Percentiles rank a stretch among this genome's conserved stretches.
These are phyloP conservation scores for Phthorimaea operculella DNA, from an alignment of 1,140 invertebrate genomes.

Conservation along the genomic window DNA sequence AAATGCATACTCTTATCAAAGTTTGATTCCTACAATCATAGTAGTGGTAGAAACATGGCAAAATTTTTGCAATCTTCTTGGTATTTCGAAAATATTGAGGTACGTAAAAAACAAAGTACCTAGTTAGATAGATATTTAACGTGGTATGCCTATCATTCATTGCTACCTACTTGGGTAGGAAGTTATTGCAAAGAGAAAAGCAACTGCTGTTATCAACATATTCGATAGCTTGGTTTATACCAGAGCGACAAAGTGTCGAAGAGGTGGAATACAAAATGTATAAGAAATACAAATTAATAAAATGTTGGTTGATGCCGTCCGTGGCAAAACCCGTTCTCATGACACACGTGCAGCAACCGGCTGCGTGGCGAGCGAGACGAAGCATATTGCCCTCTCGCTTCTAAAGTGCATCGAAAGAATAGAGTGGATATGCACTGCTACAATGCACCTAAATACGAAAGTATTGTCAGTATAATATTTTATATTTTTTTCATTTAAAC, in stretches of 20 bases:
- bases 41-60: no score
- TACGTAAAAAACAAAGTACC: no score
- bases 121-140: no score
- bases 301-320: slow-evolving; percentile 43
- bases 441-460: not conserved
- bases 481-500: no score
- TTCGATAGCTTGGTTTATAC: slow-evolving; percentile 41
- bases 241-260: slow-evolving; percentile 35
- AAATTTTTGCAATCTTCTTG: no score
- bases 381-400: slow-evolving; percentile 17
- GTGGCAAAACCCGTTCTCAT: slow-evolving; percentile 52
- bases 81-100: no score
- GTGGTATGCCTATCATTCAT: no score
- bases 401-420: slow-evolving; percentile 38
- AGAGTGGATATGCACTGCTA: slow-evolving; percentile 32
- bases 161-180: slow-evolving; percentile 3
- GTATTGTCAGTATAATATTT: no score
- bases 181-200: slow-evolving; percentile 50
- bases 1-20: no score
- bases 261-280: slow-evolving; percentile 44
- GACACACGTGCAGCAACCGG: slow-evolving; percentile 58
- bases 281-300: slow-evolving; percentile 62
- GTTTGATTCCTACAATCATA: no score
- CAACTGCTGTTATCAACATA: slow-evolving; percentile 60
- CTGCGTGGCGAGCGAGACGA: slow-evolving; percentile 32